A percentile compares a stretch with the other conserved stretches of the same genome.
These are phyloP conservation scores for Glaucopsyche alexis DNA, from an alignment of 2,888 invertebrate genomes.

Conservation along the genomic window DNA sequence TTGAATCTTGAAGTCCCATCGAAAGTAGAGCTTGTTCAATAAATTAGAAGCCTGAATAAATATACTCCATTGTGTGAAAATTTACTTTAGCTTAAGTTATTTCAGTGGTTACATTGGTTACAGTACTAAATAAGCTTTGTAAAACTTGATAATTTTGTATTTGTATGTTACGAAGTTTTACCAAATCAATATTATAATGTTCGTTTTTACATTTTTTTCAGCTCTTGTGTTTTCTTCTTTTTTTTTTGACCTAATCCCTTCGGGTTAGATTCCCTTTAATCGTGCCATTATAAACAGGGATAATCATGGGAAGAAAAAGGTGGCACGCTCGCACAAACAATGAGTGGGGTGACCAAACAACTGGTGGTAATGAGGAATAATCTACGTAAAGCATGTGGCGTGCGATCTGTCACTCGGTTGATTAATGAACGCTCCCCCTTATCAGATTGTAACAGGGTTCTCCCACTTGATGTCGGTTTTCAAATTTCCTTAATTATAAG, in stretches of 20 bases:
- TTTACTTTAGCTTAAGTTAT: background rate
- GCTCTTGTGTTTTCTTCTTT: background rate
- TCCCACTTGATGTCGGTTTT: constrained; percentile 58
- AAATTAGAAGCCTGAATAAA: constrained; percentile 52
- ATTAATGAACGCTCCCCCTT: constrained; percentile 62
- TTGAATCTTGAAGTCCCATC: constrained; percentile 34
- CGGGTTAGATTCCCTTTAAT: background rate
- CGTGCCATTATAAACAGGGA: background rate
- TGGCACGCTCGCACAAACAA: background rate
- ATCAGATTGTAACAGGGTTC: constrained; percentile 51
- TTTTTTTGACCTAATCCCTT: background rate
- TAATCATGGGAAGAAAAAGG: constrained; percentile 21
- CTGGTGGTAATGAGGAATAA: constrained; percentile 50
- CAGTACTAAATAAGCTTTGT: background rate
- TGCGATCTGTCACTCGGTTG: constrained; percentile 64
- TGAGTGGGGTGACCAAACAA: constrained; percentile 50
- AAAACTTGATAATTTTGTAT: background rate
- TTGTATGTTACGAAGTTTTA: background rate
- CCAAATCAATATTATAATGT: background rate
- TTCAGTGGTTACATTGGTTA: background rate
- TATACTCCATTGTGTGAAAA: constrained; percentile 46
- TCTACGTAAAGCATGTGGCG: constrained; percentile 57
- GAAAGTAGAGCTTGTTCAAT: constrained; percentile 45
- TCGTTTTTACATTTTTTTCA: too few species aligned
- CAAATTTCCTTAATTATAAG: constrained; percentile 75